Evolutionary conservation across 2,888 invertebrate species (phyloP), one percentile per base, ranked within the genome.

Genomic region (Drosophila hamatofila): DNA sequence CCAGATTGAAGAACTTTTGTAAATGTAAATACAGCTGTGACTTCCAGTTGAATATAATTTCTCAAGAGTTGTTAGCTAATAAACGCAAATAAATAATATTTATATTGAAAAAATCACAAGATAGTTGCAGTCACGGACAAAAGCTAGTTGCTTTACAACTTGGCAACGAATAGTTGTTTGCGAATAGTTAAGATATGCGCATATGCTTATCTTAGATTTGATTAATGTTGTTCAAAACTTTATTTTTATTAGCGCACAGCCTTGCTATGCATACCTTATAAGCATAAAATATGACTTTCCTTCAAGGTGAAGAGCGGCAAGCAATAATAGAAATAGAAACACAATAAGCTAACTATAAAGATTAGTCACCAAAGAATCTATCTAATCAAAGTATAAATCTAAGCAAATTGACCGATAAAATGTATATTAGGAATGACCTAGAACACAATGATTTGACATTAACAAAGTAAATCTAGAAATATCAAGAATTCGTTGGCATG

Each of bases 331-430:
- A 12, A 5, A 12, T 12, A 9, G 12, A 2, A 16, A 2, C 27
- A 27, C 27, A 27, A 7, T 27, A 6, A 27, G 27, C 16, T 21
- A 3, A 7, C 16, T 23, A 46, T 51, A 49, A 51, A 44, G 33
- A 56, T 71, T 16, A 25, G 5, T 37, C 7, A 51, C 14, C 11
- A 46, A 6, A 42, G n/a, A 23, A 25, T 54, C 9, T 33, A 66
- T 46, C 63, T 70, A 63, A 70, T 63, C 71, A 60, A 30, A 59
- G 16, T 12, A 2, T 8, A 27, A 27, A 1, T 25, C 6, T 25
- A 18, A 21, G 23, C 35, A 9, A 64, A 4, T 65, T 65, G 49
- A 71, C 51, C 65, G 61, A 61, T 76, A 58, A 58, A 58, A 21
- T 8, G n/a, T n/a, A 12, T 25, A 5, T 23, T 30, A 4, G 6